phyloP scores from a whole-genome alignment of 2,888 invertebrate species.

The Zhengitettix transpicula region DNA sequence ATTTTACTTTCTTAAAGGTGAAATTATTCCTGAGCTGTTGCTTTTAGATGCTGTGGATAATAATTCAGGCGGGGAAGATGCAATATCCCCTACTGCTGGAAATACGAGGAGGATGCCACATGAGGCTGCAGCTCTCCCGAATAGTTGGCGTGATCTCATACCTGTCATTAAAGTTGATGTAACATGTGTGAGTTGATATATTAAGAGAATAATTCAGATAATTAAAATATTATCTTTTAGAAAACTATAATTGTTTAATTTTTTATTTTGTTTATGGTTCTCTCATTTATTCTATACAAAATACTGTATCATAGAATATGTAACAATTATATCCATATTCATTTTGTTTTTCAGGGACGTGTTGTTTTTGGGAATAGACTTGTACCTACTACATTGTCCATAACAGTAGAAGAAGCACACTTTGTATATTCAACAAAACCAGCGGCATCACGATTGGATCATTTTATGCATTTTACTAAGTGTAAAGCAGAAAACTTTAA shows the following conservation, averaged over 20 bases:
- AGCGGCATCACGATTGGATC: slow-evolving; percentile 80
- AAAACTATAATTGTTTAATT: not conserved
- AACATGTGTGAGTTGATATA: slow-evolving; percentile 43
- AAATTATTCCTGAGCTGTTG: not conserved
- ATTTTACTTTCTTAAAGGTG: not conserved
- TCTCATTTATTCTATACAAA: no score
- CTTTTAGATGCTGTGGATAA: not conserved
- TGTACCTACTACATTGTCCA: slow-evolving; percentile 82
- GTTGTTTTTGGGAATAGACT: slow-evolving; percentile 89
- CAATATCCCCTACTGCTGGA: slow-evolving; percentile 10
- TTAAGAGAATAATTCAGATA: not conserved
- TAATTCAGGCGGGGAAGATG: not conserved
- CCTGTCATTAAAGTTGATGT: slow-evolving; percentile 93
- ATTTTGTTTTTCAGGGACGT: slow-evolving; percentile 44
- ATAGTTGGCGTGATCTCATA: slow-evolving; percentile 89
- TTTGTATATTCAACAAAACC: slow-evolving; percentile 91
- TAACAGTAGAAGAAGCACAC: slow-evolving; percentile 86
- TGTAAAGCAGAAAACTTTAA: slow-evolving; percentile 90
- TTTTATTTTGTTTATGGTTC: not conserved
- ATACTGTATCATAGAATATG: no score
- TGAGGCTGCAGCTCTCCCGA: slow-evolving; percentile 63
- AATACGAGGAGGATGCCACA: slow-evolving; percentile 31
- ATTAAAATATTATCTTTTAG: not conserved
- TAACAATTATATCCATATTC: no score
- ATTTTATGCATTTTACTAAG: slow-evolving; percentile 91